Evolutionary conservation across 2,888 invertebrate species (phyloP).

Genomic region (Elegia similella): DNA sequence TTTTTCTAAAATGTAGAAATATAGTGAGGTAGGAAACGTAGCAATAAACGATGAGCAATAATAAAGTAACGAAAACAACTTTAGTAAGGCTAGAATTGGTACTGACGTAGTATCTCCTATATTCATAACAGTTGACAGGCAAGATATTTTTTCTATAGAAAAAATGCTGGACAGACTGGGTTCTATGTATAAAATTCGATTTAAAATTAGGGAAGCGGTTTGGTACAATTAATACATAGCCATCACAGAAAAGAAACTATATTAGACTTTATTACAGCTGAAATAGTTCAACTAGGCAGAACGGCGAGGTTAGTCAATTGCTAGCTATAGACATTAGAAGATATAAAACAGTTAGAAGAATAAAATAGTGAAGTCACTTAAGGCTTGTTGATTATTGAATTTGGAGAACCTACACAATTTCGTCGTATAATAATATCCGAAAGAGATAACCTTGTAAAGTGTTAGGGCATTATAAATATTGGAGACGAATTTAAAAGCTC

Average conservation of each 20-base stretch:
- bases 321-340: slow-evolving; percentile 75
- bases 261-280: slow-evolving; percentile 65
- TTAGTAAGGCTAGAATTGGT: slow-evolving; percentile 78
- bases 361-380: slow-evolving; percentile 59
- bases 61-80: slow-evolving; percentile 62
- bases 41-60: slow-evolving; percentile 78
- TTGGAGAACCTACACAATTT: slow-evolving; percentile 48
- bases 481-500: slow-evolving; percentile 79
- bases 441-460: slow-evolving; percentile 49
- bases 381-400: slow-evolving; percentile 62
- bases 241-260: slow-evolving; percentile 62
- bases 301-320: slow-evolving; percentile 77
- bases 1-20: slow-evolving; percentile 44
- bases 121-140: slow-evolving; percentile 57
- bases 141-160: slow-evolving; percentile 77
- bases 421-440: slow-evolving; percentile 52
- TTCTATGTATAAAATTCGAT: slow-evolving; percentile 53
- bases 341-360: slow-evolving; percentile 55
- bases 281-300: slow-evolving; percentile 72
- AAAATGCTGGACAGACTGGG: slow-evolving; percentile 55
- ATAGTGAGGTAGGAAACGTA: slow-evolving; percentile 64
- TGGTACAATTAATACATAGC: slow-evolving; percentile 69
- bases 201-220: slow-evolving; percentile 51
- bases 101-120: slow-evolving; percentile 70
- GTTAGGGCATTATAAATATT: slow-evolving; percentile 51